Evolutionary conservation across 2,797 vertebrate species (phyloP), one percentile per base, ranked within the genome.

Genomic region (Enteromius mattozi): DNA sequence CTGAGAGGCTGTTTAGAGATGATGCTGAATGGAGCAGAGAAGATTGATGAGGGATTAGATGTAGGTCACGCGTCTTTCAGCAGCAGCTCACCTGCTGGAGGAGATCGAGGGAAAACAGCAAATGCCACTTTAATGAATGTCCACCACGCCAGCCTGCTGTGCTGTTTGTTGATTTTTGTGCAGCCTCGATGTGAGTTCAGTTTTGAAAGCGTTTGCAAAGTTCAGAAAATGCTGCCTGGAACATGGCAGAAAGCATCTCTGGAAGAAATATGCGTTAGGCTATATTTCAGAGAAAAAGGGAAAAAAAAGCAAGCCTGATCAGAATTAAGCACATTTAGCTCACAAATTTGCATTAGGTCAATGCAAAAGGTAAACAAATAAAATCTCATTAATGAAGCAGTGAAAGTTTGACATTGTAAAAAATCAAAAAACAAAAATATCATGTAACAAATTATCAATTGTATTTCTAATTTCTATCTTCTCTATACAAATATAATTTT

Each of bases 11-110:
- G 6, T 69, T 87, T 88, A 85, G 87, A 90, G 91, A 90, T 93
- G 92, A 86, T 92, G 89, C 72, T 81, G 42, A 65, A 65, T 85
- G 88, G 85, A 82, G 89, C 75, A 71, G 87, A 69, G 88, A 74
- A 92, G 93, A 94, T 94, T 91, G 91, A 95, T 93, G 90, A 84
- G 80, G 87, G 93, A 91, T 90, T 89, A 90, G 87, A 85, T 91
- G 79, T 88, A 87, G 90, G 93, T 93, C 92, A 90, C 61, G 35
- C 77, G 59, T 83, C 75, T 83, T 63, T 80, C 86, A 86, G 66
- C 75, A 69, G 63, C 78, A 69, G 69, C 83, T 88, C 82, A 89
- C 78, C 87, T 80, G 79, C 30, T 78, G 69, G 66, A 89, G 63
- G 51, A 72, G 78, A 49, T 63, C 78, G 30, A 61, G 59, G 59